These are phyloP conservation scores for Actenoides hombroni DNA, from an alignment of 2,113 vertebrate species.

Conservation along the genomic window DNA sequence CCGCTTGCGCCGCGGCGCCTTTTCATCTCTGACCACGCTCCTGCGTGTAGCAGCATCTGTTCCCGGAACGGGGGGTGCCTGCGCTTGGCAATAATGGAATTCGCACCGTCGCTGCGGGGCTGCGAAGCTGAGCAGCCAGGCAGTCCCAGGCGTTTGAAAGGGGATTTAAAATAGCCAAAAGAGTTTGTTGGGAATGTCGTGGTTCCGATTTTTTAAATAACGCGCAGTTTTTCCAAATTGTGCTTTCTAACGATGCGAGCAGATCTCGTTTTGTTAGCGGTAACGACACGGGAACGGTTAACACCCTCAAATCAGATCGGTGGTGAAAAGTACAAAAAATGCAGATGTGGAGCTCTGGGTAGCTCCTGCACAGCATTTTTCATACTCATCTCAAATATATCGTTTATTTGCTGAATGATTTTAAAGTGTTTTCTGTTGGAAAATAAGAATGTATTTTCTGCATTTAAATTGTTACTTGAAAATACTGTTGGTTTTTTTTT, in stretches of 20 bases:
- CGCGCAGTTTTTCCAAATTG: neutral
- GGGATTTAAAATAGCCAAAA: neutral
- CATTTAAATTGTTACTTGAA: neutral
- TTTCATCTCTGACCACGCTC: neutral
- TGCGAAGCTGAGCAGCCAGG: neutral
- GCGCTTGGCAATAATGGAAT: neutral
- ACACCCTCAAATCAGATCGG: neutral
- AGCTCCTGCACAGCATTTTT: neutral
- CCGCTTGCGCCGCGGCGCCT: neutral
- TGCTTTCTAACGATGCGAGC: neutral
- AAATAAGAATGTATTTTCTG: neutral
- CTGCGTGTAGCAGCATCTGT: neutral
- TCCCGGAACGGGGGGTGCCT: neutral
- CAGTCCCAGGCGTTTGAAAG: neutral
- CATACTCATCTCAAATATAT: neutral
- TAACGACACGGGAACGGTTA: neutral
- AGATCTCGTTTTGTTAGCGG: neutral
- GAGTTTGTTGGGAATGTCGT: neutral
- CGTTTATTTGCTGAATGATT: neutral
- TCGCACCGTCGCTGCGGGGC: neutral
- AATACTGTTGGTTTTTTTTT: neutral
- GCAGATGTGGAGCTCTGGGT: neutral
- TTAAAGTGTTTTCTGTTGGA: slow-evolving; percentile 4
- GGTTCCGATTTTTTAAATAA: neutral
- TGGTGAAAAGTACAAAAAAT: neutral